Conservation (phyloP, 2,113 vertebrate genomes). For the Vanacampus margaritifer region DNA sequence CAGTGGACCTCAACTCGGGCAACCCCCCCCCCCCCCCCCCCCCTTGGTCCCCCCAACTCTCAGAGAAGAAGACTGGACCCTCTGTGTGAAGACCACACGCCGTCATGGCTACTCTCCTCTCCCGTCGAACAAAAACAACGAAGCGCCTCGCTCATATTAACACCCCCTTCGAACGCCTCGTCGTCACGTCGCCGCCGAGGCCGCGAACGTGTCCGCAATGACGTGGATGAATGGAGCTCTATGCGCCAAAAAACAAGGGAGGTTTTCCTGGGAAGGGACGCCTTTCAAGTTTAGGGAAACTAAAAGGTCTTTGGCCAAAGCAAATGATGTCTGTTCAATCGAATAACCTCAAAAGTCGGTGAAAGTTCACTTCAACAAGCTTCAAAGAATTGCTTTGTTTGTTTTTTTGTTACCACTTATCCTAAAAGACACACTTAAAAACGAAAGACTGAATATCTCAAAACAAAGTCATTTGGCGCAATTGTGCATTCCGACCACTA, state of each 20-base stretch:
- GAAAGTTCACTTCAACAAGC: too few relatives aligned
- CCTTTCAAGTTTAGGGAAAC: neutral
- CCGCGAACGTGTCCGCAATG: neutral
- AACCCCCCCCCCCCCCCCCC: conserved; percentile 19
- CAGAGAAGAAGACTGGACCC: conserved; percentile 67
- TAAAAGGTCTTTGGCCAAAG: too few relatives aligned
- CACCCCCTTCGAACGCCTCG: neutral
- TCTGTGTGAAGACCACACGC: conserved; percentile 73
- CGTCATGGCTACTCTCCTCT: conserved; percentile 66
- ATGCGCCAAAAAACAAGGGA: neutral
- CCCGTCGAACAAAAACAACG: conserved; percentile 58
- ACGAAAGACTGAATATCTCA: too few relatives aligned
- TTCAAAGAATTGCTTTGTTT: too few relatives aligned
- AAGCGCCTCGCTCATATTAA: neutral
- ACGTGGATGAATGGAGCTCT: neutral
- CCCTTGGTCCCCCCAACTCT: conserved; percentile 23
- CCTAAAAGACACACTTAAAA: too few relatives aligned
- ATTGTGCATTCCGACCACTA: too few relatives aligned
- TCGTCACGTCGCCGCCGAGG: neutral
- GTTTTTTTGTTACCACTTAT: too few relatives aligned
- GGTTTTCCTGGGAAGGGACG: neutral
- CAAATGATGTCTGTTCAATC: too few relatives aligned
- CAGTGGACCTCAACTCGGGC: conserved; percentile 30
- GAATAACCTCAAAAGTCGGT: too few relatives aligned
- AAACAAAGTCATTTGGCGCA: too few relatives aligned